A percentile compares a stretch with the other conserved stretches of the same genome.
These are phyloP conservation scores for Portevinia maculata DNA, from an alignment of 2,888 invertebrate genomes.

Conservation along the genomic window DNA sequence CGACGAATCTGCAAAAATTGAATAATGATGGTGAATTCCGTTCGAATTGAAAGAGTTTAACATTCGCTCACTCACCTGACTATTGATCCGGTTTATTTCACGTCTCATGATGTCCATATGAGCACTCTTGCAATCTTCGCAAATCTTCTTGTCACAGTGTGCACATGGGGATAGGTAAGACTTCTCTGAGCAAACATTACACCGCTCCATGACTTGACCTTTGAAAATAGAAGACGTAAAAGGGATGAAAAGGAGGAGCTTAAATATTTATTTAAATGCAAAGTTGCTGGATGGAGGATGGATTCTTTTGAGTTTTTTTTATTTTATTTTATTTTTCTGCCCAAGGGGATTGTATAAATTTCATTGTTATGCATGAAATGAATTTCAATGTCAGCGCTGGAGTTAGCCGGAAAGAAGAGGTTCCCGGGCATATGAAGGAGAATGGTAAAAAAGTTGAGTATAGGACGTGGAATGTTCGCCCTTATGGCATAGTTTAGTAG, in stretches of 20 bases:
- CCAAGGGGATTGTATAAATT: slow-evolving; percentile 49
- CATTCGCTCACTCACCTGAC: slow-evolving; percentile 85
- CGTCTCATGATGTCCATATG: slow-evolving; percentile 97
- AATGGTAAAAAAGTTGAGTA: slow-evolving; percentile 2
- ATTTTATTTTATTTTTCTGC: slow-evolving; percentile 2
- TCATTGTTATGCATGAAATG: slow-evolving; percentile 72
- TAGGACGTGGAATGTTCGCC: slow-evolving; percentile 1
- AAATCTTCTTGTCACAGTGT: slow-evolving; percentile 98
- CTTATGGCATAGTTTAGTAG: slow-evolving; percentile 9
- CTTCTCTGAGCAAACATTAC: slow-evolving; percentile 96
- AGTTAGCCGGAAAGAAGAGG: slow-evolving; percentile 30
- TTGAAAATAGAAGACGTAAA: slow-evolving; percentile 13
- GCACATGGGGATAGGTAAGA: slow-evolving; percentile 94
- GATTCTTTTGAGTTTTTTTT: slow-evolving; percentile 52
- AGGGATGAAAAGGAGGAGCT: slow-evolving; percentile 35
- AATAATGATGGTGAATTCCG: slow-evolving; percentile 4
- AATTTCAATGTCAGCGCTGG: slow-evolving; percentile 48
- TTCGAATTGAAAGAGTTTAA: neutral
- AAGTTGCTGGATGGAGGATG: slow-evolving; percentile 35
- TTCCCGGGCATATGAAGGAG: slow-evolving; percentile 12
- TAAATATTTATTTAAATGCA: slow-evolving; percentile 70
- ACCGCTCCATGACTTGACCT: slow-evolving; percentile 95
- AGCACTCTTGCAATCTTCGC: slow-evolving; percentile 97
- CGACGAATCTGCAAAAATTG: slow-evolving; percentile 86
- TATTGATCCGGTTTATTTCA: slow-evolving; percentile 94